Evolutionary conservation across 2,797 vertebrate species (phyloP), one percentile per base, ranked within the genome.

Genomic region (Leptatherina wallacei): DNA sequence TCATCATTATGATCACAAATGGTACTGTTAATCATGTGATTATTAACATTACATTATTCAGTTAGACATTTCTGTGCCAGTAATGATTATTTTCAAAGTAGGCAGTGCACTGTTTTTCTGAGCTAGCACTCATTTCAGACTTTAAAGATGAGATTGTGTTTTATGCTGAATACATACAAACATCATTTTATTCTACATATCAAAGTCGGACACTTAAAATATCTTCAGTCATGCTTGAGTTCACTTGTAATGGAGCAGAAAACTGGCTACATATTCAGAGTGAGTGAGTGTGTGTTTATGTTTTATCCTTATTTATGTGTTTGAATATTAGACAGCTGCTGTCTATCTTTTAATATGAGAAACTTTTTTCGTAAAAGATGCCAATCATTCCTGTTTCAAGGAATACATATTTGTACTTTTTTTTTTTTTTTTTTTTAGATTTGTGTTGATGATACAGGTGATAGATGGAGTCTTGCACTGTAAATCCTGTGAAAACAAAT

Each of bases 381-480:
- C 80, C 73, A 89, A 89, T 93, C 73, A 36, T 95, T 95, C 93
- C 94, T 95, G 94, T 95, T 95, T 95, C 91, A 95, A 95, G 94
- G 93, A 95, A 95, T 91, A 87, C 59, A 58, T 91, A 89, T 86
- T 77, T 90, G 82, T 88, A 82, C 29, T 6, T 20, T n/a, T 22
- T 49, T 80, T 80, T 82, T 81, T 80, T 73, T 89, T 71, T 69
- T 88, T 85, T 79, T 82, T 82, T 84, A 64, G 77, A 54, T 69
- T 79, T 83, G 87, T 87, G 69, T 81, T 78, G 73, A 77, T 79
- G 62, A 86, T 67, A 63, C 71, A 78, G 77, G 72, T 82, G 80
- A 71, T 70, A 80, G 82, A 75, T 77, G 13, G 56, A 91, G 83
- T 89, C 83, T 52, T 85, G 87, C 90, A 91, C 90, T 92, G 82